These are phyloP conservation scores for Ophioninae sp. DNA, from an alignment of 2,888 invertebrate species.

Conservation along the genomic window DNA sequence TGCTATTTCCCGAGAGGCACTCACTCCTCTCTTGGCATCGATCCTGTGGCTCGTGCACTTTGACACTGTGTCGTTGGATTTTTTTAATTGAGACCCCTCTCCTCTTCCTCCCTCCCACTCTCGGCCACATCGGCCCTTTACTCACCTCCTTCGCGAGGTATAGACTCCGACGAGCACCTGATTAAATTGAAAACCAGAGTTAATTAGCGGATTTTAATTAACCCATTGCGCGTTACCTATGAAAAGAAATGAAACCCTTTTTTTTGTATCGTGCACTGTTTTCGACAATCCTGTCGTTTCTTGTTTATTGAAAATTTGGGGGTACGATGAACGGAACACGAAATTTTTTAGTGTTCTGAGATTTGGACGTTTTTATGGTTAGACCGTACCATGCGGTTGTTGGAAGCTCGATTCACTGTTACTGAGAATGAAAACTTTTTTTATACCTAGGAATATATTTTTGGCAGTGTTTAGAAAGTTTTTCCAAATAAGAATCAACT, in stretches of 20 bases:
- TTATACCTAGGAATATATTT: too few species aligned
- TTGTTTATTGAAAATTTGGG: neutral
- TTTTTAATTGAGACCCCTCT: constrained; percentile 64
- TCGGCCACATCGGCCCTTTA: neutral
- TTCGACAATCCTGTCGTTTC: neutral
- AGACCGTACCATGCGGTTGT: too few species aligned
- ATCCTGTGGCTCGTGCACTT: constrained; percentile 62
- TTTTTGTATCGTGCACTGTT: neutral
- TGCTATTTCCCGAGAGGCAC: constrained; percentile 33
- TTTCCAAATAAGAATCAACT: too few species aligned
- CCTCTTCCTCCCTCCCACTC: constrained; percentile 3
- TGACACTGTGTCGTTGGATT: constrained; percentile 59
- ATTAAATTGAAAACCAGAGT: constrained; percentile 65
- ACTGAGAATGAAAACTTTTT: too few species aligned
- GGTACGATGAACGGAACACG: neutral
- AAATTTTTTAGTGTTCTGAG: neutral
- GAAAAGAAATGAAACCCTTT: neutral
- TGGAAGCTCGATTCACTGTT: too few species aligned
- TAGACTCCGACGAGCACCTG: constrained; percentile 45
- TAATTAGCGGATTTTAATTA: constrained; percentile 67
- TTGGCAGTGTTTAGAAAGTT: too few species aligned
- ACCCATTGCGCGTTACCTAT: constrained; percentile 44
- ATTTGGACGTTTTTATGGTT: neutral
- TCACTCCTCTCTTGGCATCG: constrained; percentile 55
- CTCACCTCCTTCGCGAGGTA: neutral